phyloP scores from a whole-genome alignment of 2,888 invertebrate species.

The Phoronis australis region DNA sequence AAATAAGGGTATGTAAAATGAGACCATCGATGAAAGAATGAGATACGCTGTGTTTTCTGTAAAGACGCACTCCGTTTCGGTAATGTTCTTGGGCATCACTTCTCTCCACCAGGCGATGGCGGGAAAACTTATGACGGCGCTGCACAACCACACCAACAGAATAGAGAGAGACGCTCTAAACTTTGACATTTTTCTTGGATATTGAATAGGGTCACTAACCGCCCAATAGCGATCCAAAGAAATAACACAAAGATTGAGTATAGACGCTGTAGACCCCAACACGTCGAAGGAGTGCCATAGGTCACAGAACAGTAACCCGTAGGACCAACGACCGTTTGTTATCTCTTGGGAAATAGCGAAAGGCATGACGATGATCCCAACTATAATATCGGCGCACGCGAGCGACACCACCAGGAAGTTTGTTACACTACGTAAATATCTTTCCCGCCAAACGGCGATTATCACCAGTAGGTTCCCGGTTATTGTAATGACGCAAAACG shows the following conservation, averaged over 20 bases:
- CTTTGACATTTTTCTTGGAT: slow-evolving; percentile 90
- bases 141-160: slow-evolving; percentile 92
- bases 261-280: slow-evolving; percentile 93
- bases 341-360: slow-evolving; percentile 58
- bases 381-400: slow-evolving; percentile 92
- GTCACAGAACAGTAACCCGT: slow-evolving; percentile 94
- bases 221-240: slow-evolving; percentile 97
- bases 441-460: slow-evolving; percentile 83
- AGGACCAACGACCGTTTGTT: slow-evolving; percentile 66
- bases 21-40: slow-evolving; percentile 94
- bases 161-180: slow-evolving; percentile 81
- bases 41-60: slow-evolving; percentile 94
- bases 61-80: slow-evolving; percentile 68
- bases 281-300: slow-evolving; percentile 96
- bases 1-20: slow-evolving; percentile 92
- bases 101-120: slow-evolving; percentile 69
- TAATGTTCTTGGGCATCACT: slow-evolving; percentile 52
- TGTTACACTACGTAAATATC: slow-evolving; percentile 92
- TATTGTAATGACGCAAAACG: slow-evolving; percentile 87
- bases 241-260: slow-evolving; percentile 94
- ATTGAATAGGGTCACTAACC: slow-evolving; percentile 95
- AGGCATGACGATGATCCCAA: slow-evolving; percentile 96
- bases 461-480: slow-evolving; percentile 94
- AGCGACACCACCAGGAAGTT: slow-evolving; percentile 96
- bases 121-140: slow-evolving; percentile 94